Conservation (phyloP, 2,888 invertebrate species). For the Ichneumoninae sp. region DNA sequence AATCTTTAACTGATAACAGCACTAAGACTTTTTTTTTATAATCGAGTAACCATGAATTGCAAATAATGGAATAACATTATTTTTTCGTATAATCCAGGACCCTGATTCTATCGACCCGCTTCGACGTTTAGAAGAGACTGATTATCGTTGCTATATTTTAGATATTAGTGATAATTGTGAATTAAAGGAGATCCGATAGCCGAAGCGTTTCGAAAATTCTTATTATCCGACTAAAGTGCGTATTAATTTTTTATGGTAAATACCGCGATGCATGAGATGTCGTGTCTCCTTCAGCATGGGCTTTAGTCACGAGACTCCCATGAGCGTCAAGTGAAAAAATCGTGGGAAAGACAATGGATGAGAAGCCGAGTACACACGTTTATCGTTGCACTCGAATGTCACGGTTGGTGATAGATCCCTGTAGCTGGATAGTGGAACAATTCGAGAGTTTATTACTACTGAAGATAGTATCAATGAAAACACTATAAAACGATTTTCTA, state of each 20-base stretch:
- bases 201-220: neutral
- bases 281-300: neutral
- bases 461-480: slow-evolving; percentile 28
- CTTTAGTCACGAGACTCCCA: neutral
- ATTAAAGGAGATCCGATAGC: slow-evolving; percentile 1
- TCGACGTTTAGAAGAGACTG: slow-evolving; percentile 70
- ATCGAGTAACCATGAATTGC: neutral
- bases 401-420: slow-evolving; percentile 44
- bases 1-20: slow-evolving; percentile 5
- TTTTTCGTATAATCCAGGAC: slow-evolving; percentile 13
- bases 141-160: slow-evolving; percentile 68
- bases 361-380: neutral
- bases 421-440: slow-evolving; percentile 68
- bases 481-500: slow-evolving; percentile 18
- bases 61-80: neutral
- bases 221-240: neutral
- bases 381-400: slow-evolving; percentile 13
- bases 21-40: neutral
- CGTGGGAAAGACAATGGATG: neutral
- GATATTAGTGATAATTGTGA: slow-evolving; percentile 59
- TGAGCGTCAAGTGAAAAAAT: neutral
- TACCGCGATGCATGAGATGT: neutral
- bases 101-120: slow-evolving; percentile 46
- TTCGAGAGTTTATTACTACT: slow-evolving; percentile 43
- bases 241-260: neutral